phyloP scores from a whole-genome alignment of 2,888 invertebrate genomes.

The Oxyscelio sp. region DNA sequence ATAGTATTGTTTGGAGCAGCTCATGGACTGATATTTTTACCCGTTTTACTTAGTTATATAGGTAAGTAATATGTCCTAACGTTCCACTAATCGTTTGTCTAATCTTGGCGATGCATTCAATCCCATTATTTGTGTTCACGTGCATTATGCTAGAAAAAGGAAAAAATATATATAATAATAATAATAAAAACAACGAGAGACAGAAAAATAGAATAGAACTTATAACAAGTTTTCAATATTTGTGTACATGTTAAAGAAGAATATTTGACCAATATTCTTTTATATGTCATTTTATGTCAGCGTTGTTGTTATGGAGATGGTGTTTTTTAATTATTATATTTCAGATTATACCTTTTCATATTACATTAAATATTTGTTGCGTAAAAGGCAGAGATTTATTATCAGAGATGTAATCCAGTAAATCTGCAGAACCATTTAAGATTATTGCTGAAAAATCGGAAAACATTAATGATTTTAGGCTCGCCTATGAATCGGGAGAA shows the following conservation, averaged over 20 bases:
- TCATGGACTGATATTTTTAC: conserved; percentile 98
- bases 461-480: conserved; percentile 89
- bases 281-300: not conserved
- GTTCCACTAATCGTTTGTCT: not conserved
- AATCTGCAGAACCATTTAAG: not conserved
- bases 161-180: too few species aligned
- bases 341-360: too few species aligned
- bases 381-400: too few species aligned
- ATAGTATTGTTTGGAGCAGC: conserved; percentile 99
- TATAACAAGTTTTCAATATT: not conserved
- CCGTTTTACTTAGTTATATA: conserved; percentile 98
- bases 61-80: conserved; percentile 90
- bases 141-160: too few species aligned
- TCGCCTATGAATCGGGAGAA: conserved; percentile 95
- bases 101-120: too few species aligned
- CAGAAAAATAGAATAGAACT: too few species aligned
- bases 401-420: too few species aligned
- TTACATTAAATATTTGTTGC: too few species aligned
- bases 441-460: conserved; percentile 34
- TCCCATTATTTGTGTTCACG: too few species aligned
- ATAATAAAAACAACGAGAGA: too few species aligned
- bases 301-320: conserved; percentile 49
- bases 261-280: not conserved
- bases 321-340: too few species aligned
- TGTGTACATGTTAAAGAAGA: not conserved